phyloP scores from a whole-genome alignment of 2,113 vertebrate genomes.

The Microtus montanus region DNA sequence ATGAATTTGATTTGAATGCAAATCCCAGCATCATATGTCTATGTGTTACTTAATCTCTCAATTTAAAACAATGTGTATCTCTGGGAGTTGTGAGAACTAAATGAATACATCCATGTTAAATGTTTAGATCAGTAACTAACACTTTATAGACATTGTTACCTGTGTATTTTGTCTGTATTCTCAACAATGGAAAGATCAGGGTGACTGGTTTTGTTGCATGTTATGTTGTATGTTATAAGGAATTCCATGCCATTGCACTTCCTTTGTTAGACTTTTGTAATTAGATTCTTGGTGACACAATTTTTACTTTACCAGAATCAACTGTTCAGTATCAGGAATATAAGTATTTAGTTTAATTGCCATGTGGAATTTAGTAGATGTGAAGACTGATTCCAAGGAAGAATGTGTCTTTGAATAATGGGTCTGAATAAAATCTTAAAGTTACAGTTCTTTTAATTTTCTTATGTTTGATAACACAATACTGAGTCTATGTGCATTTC shows the following conservation, averaged over 20 bases:
- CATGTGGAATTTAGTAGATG: conserved; percentile 6
- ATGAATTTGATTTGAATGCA: background rate
- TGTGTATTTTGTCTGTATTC: background rate
- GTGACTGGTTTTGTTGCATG: conserved; percentile 15
- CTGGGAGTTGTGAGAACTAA: conserved; percentile 23
- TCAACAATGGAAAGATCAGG: background rate
- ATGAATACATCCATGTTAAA: background rate
- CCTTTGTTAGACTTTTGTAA: conserved; percentile 19
- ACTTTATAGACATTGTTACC: background rate
- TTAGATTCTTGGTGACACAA: conserved; percentile 7
- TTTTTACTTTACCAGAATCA: conserved; percentile 48
- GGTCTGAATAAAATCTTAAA: conserved; percentile 35
- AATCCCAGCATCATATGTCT: background rate
- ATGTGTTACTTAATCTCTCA: background rate
- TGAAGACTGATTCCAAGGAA: conserved; percentile 29
- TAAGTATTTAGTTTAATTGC: conserved; percentile 27
- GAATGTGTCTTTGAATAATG: conserved; percentile 22
- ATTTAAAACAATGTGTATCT: conserved; percentile 10
- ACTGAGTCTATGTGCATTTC: conserved; percentile 24
- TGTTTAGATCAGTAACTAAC: background rate
- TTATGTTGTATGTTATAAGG: conserved; percentile 39
- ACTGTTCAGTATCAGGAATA: background rate
- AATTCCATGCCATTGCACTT: background rate
- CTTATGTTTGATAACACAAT: conserved; percentile 16
- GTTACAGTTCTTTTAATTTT: conserved; percentile 49